phyloP scores from a whole-genome alignment of 2,113 vertebrate species.

The Onychostoma macrolepis region DNA sequence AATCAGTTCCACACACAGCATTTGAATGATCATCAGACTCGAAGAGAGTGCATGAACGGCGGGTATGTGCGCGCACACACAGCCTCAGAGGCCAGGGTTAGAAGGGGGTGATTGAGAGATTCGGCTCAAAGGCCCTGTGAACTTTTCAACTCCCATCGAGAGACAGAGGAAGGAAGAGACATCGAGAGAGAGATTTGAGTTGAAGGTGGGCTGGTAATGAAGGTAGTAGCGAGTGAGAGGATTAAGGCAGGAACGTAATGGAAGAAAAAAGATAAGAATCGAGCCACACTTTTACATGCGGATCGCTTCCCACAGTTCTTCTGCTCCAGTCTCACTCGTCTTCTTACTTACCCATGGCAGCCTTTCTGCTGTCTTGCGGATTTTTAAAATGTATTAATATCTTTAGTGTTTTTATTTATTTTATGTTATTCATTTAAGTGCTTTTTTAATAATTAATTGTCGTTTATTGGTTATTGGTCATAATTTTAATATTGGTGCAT shows the following conservation, averaged over 20 bases:
- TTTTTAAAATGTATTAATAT: too few species aligned
- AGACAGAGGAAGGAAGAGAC: constrained; percentile 51
- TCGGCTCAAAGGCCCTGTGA: constrained; percentile 58
- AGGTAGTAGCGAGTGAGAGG: constrained; percentile 54
- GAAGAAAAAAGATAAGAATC: constrained; percentile 2
- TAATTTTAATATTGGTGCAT: background rate
- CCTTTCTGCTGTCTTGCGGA: constrained; percentile 3
- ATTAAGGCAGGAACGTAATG: constrained; percentile 57
- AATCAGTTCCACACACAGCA: constrained; percentile 44
- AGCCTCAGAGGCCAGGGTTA: constrained; percentile 22
- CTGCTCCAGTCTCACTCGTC: background rate
- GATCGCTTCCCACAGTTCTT: constrained; percentile 2
- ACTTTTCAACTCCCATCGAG: constrained; percentile 69
- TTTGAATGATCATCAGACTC: constrained; percentile 36
- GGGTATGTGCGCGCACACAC: background rate
- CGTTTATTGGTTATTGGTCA: background rate
- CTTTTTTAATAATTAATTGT: background rate
- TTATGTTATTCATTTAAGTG: background rate
- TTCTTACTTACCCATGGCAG: background rate
- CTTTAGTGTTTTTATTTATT: too few species aligned
- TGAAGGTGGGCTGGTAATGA: constrained; percentile 36
- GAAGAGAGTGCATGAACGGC: constrained; percentile 37
- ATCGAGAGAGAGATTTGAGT: constrained; percentile 57
- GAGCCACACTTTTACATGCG: background rate
- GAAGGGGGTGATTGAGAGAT: constrained; percentile 33